A percentile compares a stretch with the other conserved stretches of the same genome.
phyloP scores from a whole-genome alignment of 2,888 invertebrate species.

The Zele albiditarsus region DNA sequence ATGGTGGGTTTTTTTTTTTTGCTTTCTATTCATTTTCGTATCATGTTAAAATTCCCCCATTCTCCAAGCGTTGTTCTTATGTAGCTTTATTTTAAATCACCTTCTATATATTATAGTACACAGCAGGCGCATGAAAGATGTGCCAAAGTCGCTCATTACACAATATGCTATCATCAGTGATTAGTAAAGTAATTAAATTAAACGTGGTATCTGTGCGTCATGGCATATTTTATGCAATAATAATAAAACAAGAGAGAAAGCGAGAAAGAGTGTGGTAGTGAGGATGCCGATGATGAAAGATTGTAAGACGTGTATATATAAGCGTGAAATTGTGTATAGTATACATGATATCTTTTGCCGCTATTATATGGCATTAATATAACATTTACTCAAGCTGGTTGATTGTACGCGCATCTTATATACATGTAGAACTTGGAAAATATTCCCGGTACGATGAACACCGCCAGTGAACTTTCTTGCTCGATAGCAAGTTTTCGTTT shows the following conservation, averaged over 20 bases:
- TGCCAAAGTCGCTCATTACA: not conserved
- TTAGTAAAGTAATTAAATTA: constrained; percentile 51
- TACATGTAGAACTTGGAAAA: constrained; percentile 12
- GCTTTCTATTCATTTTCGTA: too few species aligned
- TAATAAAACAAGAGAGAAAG: constrained; percentile 16
- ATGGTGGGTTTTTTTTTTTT: too few species aligned
- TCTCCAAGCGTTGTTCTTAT: too few species aligned
- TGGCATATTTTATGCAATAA: constrained; percentile 26
- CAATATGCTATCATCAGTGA: constrained; percentile 27
- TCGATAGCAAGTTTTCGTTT: constrained; percentile 25
- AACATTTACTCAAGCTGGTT: constrained; percentile 29
- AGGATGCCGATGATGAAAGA: not conserved
- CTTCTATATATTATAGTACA: not conserved
- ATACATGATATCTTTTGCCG: constrained; percentile 7
- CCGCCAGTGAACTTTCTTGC: constrained; percentile 11
- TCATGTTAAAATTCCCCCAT: too few species aligned
- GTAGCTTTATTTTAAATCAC: too few species aligned
- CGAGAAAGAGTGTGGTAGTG: not conserved
- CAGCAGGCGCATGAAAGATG: not conserved
- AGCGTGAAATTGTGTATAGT: not conserved
- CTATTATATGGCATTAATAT: constrained; percentile 11
- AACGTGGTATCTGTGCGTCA: constrained; percentile 42
- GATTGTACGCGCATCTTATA: not conserved
- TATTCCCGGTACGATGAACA: constrained; percentile 13
- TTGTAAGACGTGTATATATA: not conserved